Base-by-base conservation (phyloP, 2,888 invertebrate genomes). In the Autographa pulchrina region DNA sequence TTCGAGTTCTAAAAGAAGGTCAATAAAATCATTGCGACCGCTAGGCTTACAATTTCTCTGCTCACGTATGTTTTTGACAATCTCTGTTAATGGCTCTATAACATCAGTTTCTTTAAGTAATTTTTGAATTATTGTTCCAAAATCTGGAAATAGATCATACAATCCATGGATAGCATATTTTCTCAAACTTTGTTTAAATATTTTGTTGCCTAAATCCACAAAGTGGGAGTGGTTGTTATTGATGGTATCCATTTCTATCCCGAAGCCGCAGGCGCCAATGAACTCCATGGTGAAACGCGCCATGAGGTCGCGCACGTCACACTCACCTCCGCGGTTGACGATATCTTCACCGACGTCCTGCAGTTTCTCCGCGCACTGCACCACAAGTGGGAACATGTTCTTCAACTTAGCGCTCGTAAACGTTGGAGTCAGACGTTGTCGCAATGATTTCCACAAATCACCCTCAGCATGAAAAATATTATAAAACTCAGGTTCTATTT, bases 321-420 rank as follows among this genome's bases (percentile, higher is more conserved):
- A 88, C 41, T 85, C 88, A n/a, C 84, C 88, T 0, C 89, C 91
- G 0, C 84, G 79, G 0, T 82, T 81, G 31, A 89, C 86, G 14
- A 88, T 85, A 0, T 77, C 83, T 11, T 88, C 90, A 1, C 90
- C 87, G 0, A 88, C 75, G 0, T 32, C 60, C 20, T 90, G 85
- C 41, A 93, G 74, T 72, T 91, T 93, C 63, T 91, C 89, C 0
- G 94, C 90, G 65, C 93, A 91, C 16, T 90, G 85, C 31, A 92
- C 86, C 2, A 94, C 86, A 31, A 94, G 80, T 2, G 94, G 94
- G 62, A 93, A 94, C 94, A 94, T 94, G 5, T 83, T 89, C 68
- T 90, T 92, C 41, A 94, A 76, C 70, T 94, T 93, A 2, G 91
- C 90, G 0, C 89, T 91, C 0, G 94, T 94, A 68, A 94, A 94